Base-by-base conservation (phyloP, 2,113 vertebrate genomes). In the Thalassoma bifasciatum region DNA sequence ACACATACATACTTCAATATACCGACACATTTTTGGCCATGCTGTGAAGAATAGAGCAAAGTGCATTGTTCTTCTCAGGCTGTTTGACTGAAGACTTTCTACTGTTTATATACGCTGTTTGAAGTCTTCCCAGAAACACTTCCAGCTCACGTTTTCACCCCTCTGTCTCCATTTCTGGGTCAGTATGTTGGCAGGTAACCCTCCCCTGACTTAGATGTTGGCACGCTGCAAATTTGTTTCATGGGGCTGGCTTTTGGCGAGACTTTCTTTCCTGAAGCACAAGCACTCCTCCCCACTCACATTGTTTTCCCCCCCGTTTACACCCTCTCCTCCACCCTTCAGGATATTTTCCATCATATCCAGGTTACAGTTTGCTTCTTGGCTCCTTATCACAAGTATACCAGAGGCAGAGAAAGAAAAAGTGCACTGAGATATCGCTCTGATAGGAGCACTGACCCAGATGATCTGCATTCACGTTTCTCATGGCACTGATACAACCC, bases 251-350 rank as follows among this genome's bases (percentile, higher is more conserved):
- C 62, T 62, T 69, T 86, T 90, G 77, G 77, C 71, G 70, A 64
- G 42, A 54, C 68, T 69, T 66, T 77, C 63, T 83, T 90, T 86
- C 81, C 85, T 87, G 73, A 70, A 73, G 67, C 69, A 78, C 82
- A 75, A 84, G 68, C 73, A 70, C 74, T 58, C 53, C 53, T n/a
- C n/a, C n/a, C n/a, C n/a, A n/a, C n/a, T n/a, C n/a, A n/a, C n/a
- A 85, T 90, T 91, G 82, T 89, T 83, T 30, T 88, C 57, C 7
- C 64, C 64, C 40, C 36, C 89, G 82, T 89, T 82, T 88, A 58
- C 7, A 58, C 40, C 40, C 53, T 42, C 44, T 72, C 36, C 47
- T 23, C 53, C 16, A 13, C 58, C 63, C 61, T 59, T 56, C 22
- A 51, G 65, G 72, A 66, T 57, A 42, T 84, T 85, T 70, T 75